Conservation (phyloP, 2,797 vertebrate species). For the Sternarchorhynchus goeldii region DNA sequence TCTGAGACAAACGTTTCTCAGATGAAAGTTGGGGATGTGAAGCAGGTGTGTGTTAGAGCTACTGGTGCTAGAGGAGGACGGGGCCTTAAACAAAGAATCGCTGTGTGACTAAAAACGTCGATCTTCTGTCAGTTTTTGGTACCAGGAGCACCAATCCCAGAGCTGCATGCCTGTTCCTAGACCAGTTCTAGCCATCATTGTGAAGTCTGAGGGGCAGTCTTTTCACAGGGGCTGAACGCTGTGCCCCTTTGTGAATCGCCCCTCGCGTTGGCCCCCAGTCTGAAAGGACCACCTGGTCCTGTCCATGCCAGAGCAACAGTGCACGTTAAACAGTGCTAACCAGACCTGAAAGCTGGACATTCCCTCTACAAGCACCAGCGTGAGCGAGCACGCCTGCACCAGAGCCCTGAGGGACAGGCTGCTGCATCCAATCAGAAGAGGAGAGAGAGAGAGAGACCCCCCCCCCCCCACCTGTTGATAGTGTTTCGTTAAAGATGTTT, state of each 20-base stretch:
- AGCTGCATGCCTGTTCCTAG: background rate
- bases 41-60: background rate
- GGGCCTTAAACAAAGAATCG: conserved; percentile 13
- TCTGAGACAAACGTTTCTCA: background rate
- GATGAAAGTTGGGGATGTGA: conserved; percentile 12
- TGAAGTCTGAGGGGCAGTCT: conserved; percentile 27
- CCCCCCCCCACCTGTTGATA: too few species aligned
- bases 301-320: conserved; percentile 33
- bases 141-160: background rate
- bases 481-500: too few species aligned
- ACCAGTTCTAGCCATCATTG: background rate
- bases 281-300: conserved; percentile 58
- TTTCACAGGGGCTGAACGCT: conserved; percentile 35
- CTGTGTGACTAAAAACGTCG: background rate
- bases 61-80: background rate
- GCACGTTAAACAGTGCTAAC: conserved; percentile 51
- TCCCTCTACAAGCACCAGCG: conserved; percentile 36
- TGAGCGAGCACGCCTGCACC: conserved; percentile 11
- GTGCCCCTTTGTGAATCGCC: conserved; percentile 50
- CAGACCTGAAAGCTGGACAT: conserved; percentile 51
- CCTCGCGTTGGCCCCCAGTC: conserved; percentile 42
- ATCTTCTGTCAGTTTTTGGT: background rate
- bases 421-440: too few species aligned
- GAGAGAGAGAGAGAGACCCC: too few species aligned
- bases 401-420: background rate